Percentiles rank a stretch among this genome's conserved stretches.
Conservation (phyloP, 2,888 invertebrate species). For the Ophioninae sp. region DNA sequence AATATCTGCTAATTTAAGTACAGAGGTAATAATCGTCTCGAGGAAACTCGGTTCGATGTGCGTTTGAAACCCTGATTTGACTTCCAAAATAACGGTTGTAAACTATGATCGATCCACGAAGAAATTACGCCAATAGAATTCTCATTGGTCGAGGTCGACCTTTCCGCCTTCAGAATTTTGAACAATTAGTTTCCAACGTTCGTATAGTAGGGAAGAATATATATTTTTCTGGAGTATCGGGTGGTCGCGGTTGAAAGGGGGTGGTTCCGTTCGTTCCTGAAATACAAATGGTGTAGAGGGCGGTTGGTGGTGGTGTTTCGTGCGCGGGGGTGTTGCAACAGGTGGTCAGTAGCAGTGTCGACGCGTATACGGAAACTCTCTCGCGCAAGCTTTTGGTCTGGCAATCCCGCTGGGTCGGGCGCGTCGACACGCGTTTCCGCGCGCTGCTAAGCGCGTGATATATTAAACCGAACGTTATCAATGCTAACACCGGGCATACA, state of each 20-base stretch:
- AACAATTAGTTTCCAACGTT: not conserved
- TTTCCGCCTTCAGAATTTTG: not conserved
- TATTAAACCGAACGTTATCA: constrained; percentile 78
- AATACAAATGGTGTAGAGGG: constrained; percentile 76
- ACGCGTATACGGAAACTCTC: constrained; percentile 73
- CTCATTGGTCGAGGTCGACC: not conserved
- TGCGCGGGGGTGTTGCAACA: constrained; percentile 73
- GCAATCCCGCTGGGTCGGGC: constrained; percentile 10
- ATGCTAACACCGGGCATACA: constrained; percentile 78
- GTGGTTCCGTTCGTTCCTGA: constrained; percentile 70
- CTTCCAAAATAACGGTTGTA: not conserved
- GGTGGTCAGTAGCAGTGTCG: constrained; percentile 77
- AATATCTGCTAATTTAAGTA: too few species aligned
- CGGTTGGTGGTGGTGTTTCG: constrained; percentile 20
- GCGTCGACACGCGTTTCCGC: constrained; percentile 27
- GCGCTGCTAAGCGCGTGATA: constrained; percentile 68
- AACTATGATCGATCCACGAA: not conserved
- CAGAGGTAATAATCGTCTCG: too few species aligned
- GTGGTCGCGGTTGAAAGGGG: constrained; percentile 13
- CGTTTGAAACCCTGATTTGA: not conserved
- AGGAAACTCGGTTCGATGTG: too few species aligned
- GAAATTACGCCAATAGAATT: not conserved
- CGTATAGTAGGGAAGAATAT: not conserved
- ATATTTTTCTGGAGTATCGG: not conserved
- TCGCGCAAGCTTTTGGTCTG: constrained; percentile 55